These are phyloP conservation scores for Emesis russula DNA, from an alignment of 2,888 invertebrate species.

Conservation along the genomic window DNA sequence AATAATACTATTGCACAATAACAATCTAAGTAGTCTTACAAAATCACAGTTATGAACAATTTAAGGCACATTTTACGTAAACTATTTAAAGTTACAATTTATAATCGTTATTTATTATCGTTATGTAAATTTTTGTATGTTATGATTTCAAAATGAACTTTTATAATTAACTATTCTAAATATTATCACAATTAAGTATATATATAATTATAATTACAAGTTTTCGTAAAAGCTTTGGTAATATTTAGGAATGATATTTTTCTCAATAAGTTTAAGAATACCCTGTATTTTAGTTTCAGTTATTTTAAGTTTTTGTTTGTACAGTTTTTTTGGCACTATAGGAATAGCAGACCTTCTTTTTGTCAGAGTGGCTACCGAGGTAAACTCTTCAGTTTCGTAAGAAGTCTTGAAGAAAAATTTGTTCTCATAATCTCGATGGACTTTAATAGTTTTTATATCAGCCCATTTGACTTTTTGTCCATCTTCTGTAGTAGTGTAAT, in stretches of 20 bases:
- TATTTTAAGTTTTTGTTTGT: conserved; percentile 69
- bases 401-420: conserved; percentile 23
- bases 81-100: conserved; percentile 56
- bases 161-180: conserved; percentile 60
- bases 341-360: conserved; percentile 43
- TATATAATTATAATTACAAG: conserved; percentile 38
- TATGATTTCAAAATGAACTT: conserved; percentile 51
- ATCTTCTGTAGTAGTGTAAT: conserved; percentile 49
- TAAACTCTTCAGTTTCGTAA: conserved; percentile 44
- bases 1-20: conserved; percentile 66
- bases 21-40: conserved; percentile 65
- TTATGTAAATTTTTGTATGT: conserved; percentile 61
- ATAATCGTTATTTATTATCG: conserved; percentile 60
- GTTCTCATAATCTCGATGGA: conserved; percentile 2
- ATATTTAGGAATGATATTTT: conserved; percentile 69
- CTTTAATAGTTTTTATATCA: conserved; percentile 51
- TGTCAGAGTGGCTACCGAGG: conserved; percentile 46
- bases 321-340: conserved; percentile 59
- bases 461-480: conserved; percentile 56
- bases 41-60: conserved; percentile 62
- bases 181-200: conserved; percentile 46
- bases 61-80: conserved; percentile 66
- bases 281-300: conserved; percentile 52
- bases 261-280: conserved; percentile 74
- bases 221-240: conserved; percentile 66